phyloP scores from a whole-genome alignment of 2,797 vertebrate species.

The Poeciliopsis paucimaculata region DNA sequence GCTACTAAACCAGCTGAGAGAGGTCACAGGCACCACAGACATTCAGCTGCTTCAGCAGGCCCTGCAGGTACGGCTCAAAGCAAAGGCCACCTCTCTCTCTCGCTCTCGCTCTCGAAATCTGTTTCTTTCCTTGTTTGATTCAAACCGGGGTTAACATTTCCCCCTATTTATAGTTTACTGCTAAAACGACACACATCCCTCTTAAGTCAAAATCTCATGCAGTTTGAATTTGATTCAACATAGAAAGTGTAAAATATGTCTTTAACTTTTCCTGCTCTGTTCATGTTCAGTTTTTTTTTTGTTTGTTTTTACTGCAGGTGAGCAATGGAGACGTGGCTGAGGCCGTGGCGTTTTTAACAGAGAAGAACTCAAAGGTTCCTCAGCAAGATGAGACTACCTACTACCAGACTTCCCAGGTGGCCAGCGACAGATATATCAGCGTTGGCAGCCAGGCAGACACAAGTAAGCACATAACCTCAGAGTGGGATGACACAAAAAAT shows the following conservation, averaged over 20 bases:
- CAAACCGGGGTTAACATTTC: neutral
- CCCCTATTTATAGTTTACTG: neutral
- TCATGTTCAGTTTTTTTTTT: neutral
- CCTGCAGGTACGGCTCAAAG: conserved; percentile 85
- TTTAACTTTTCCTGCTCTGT: neutral
- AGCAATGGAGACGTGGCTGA: conserved; percentile 96
- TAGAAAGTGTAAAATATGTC: neutral
- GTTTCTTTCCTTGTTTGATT: neutral
- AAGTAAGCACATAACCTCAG: conserved; percentile 80
- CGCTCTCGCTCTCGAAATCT: neutral
- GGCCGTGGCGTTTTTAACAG: conserved; percentile 94
- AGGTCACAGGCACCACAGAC: conserved; percentile 97
- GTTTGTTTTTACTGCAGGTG: conserved; percentile 76
- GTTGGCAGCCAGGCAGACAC: conserved; percentile 98
- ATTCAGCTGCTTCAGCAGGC: conserved; percentile 95
- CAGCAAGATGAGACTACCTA: conserved; percentile 93
- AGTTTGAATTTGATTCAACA: conserved; percentile 4
- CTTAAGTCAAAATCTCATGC: neutral
- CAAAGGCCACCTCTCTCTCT: neutral
- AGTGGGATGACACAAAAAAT: neutral
- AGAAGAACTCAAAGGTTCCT: conserved; percentile 94
- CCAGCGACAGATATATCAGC: conserved; percentile 96
- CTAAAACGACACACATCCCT: neutral
- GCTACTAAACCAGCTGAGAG: conserved; percentile 95
- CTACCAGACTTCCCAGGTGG: conserved; percentile 93